Conservation (phyloP, 2,113 vertebrate species). For the Origma solitaria region DNA sequence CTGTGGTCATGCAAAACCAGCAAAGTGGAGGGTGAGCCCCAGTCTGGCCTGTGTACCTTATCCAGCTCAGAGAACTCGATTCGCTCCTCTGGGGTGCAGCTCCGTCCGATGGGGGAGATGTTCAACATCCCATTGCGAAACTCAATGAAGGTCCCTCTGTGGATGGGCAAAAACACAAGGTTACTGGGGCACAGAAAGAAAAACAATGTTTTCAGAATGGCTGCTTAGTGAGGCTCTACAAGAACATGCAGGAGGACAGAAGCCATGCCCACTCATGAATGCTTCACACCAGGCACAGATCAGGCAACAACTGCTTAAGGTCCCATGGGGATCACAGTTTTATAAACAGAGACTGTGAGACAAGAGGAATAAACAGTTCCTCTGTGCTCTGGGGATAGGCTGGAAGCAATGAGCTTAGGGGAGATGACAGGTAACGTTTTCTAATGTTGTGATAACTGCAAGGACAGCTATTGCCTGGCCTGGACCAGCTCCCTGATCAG, state of each 20-base stretch:
- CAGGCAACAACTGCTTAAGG: background rate
- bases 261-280: background rate
- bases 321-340: background rate
- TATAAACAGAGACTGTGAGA: background rate
- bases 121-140: slow-evolving; percentile 97
- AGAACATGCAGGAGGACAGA: background rate
- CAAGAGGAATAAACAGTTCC: background rate
- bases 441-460: background rate
- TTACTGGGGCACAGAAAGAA: background rate
- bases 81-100: slow-evolving; percentile 88
- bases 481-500: background rate
- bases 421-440: background rate
- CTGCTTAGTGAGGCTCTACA: background rate
- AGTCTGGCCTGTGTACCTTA: slow-evolving; percentile 74
- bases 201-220: background rate
- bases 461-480: background rate
- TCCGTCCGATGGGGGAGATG: slow-evolving; percentile 94
- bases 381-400: background rate
- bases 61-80: slow-evolving; percentile 95
- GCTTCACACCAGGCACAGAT: background rate
- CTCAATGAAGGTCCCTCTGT: slow-evolving; percentile 96
- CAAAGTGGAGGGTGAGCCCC: background rate
- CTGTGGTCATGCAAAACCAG: background rate
- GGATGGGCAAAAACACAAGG: background rate
- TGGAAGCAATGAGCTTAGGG: background rate